Conservation (phyloP, 2,797 vertebrate species). For the Leptoclinus maculatus region DNA sequence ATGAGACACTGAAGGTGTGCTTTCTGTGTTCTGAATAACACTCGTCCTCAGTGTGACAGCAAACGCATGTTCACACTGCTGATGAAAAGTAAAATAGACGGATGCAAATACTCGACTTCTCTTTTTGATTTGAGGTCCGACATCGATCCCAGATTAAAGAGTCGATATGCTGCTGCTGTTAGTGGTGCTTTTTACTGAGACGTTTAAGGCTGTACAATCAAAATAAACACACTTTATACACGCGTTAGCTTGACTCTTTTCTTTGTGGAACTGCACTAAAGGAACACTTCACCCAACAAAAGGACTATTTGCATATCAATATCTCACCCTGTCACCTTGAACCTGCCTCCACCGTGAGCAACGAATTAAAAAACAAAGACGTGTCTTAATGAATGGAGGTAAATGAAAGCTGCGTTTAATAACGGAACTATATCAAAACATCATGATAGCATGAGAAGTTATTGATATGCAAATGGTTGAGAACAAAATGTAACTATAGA, state of each 20-base stretch:
- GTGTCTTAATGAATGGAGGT: no score
- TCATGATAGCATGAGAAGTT: no score
- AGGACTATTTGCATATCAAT: neutral
- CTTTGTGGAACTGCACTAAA: neutral
- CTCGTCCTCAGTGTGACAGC: neutral
- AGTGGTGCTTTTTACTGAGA: neutral
- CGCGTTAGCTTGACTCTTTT: neutral
- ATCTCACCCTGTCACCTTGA: no score
- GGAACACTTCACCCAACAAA: neutral
- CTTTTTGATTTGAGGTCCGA: neutral
- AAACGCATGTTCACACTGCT: neutral
- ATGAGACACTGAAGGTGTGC: neutral
- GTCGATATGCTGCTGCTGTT: neutral
- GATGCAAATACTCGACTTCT: constrained; percentile 5
- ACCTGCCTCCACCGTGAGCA: no score
- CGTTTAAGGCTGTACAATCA: neutral
- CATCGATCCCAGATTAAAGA: constrained; percentile 4
- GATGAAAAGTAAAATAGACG: neutral
- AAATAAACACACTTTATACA: constrained; percentile 43
- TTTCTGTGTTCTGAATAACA: neutral
- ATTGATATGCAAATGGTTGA: no score
- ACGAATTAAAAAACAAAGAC: no score
- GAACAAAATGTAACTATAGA: no score
- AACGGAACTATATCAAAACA: no score
- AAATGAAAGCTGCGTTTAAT: no score